Evolutionary conservation across 2,113 vertebrate genomes (phyloP), one percentile per base, ranked within the genome.

Genomic region (zebrafish (Danio rerio)): DNA sequence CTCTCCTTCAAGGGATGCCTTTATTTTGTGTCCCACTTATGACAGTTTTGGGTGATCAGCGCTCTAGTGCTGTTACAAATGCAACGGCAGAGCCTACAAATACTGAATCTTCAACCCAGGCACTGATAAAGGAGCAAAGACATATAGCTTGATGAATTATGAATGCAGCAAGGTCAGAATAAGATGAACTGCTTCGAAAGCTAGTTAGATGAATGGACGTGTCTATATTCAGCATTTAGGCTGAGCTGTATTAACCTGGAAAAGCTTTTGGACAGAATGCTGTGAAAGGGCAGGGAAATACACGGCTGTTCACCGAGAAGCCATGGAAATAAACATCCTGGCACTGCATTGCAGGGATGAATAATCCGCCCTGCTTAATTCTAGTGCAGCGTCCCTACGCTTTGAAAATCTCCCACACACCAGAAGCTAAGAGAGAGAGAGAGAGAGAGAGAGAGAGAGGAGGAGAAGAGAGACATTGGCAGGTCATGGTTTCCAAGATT

Each of bases 1-100:
- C 86, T 78, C 72, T 88, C 88, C 84, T 91, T 89, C 76, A 90
- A 92, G 92, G 91, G 87, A 92, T 90, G 91, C 90, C 91, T 90
- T 91, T 90, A 87, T 91, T 55, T 92, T 87, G 84, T 92, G 90
- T 84, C 89, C 89, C 88, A 91, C 81, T 93, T 86, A 47, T 81
- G 74, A 70, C 53, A 76, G 69, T 81, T 71, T 77, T 16, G 70
- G 31, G 40, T 75, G 59, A 74, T 82, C 72, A 66, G 50, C 4
- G 52, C 42, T 59, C 42, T 50, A 49, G 42, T 18, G n/a, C 50
- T 53, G 69, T 72, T 49, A 50, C 43, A 81, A 50, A 71, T 45
- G 20, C n/a, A 15, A 10, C 7, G 13, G 45, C 70, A 85, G 86
- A 90, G 89, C 82, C 87, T 82, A 90, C 83, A 85, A 88, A 86